Conservation (phyloP, 2,113 vertebrate genomes). For the Crotalus helleri region DNA sequence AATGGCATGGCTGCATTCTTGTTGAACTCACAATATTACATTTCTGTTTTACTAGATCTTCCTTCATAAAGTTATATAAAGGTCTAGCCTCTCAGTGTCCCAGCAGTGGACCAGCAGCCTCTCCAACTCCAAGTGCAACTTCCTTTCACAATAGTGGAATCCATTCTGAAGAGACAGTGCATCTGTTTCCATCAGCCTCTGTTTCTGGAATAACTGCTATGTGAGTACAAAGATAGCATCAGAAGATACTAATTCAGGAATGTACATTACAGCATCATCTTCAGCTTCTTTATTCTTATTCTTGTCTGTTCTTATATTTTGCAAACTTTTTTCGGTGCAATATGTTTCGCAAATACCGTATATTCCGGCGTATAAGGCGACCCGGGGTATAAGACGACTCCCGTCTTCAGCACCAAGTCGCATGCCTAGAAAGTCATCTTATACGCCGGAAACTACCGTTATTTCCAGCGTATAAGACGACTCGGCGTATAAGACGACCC, state of each 20-base stretch:
- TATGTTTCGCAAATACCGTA: not conserved
- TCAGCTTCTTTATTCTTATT: not conserved
- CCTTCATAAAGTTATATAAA: conserved; percentile 86
- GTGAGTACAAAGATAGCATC: conserved; percentile 65
- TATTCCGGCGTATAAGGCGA: no score
- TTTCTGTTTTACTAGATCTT: conserved; percentile 77
- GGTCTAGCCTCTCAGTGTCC: conserved; percentile 76
- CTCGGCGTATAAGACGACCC: no score
- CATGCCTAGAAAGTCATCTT: no score
- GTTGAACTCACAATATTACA: not conserved
- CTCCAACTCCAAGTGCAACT: conserved; percentile 63
- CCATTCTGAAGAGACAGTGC: conserved; percentile 77
- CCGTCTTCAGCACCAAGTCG: no score
- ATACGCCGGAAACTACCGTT: no score
- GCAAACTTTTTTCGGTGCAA: not conserved
- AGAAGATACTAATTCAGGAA: conserved; percentile 18
- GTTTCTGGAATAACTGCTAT: conserved; percentile 68
- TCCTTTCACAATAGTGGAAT: conserved; percentile 76
- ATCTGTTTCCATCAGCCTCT: conserved; percentile 67
- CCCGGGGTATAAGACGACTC: no score
- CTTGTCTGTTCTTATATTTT: not conserved
- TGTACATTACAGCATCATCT: conserved; percentile 2
- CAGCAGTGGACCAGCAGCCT: conserved; percentile 68
- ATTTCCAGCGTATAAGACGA: no score
- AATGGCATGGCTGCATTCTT: not conserved